Evolutionary conservation across 2,797 vertebrate species (phyloP).

Genomic region (Kryptopterus vitreolus): DNA sequence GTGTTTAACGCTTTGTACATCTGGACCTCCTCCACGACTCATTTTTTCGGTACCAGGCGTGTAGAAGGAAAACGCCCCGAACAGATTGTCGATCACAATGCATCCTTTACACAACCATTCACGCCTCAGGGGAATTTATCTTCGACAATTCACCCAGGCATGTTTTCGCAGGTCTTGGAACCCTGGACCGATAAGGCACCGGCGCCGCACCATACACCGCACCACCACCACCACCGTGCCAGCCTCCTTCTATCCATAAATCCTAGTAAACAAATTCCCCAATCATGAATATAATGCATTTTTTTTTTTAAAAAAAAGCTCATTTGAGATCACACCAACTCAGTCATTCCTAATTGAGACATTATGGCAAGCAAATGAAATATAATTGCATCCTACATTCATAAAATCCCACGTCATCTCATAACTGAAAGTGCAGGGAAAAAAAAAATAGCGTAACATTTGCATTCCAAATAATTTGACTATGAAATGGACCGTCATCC

Average conservation of each 20-base stretch:
- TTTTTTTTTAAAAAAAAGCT: not conserved
- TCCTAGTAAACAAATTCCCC: not conserved
- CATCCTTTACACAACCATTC: not conserved
- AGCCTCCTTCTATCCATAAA: not conserved
- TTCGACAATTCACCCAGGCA: not conserved
- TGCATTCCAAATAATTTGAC: slow-evolving; percentile 15
- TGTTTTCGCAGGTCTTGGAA: not conserved
- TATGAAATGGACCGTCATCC: not conserved
- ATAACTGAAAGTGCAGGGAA: not conserved
- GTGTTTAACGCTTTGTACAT: not conserved
- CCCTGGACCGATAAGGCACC: too few species aligned
- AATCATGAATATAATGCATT: not conserved
- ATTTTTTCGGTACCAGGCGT: not conserved
- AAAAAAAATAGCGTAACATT: not conserved
- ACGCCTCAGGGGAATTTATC: not conserved
- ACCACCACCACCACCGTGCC: not conserved
- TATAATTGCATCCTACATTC: not conserved
- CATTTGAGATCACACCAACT: too few species aligned
- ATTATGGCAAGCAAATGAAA: not conserved
- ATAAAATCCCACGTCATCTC: not conserved
- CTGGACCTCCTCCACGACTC: not conserved
- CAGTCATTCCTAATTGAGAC: not conserved
- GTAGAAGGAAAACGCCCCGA: not conserved
- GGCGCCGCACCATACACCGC: not conserved
- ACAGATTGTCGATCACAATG: not conserved